Percentiles rank a stretch among this genome's conserved stretches.
phyloP scores from a whole-genome alignment of 2,113 vertebrate species.

The Casuarius casuarius region DNA sequence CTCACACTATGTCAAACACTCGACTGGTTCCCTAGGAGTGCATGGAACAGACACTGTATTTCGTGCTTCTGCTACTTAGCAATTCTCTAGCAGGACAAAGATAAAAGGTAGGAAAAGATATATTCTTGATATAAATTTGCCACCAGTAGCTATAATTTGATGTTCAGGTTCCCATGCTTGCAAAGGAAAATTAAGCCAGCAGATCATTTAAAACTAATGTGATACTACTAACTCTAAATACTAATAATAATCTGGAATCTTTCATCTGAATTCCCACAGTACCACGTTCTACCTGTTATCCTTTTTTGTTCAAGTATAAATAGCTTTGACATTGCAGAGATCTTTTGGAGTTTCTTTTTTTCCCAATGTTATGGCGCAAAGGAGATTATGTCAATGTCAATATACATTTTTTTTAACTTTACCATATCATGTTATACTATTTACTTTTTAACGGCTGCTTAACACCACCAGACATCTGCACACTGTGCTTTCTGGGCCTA shows the following conservation, averaged over 20 bases:
- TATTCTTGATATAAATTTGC: too few species aligned
- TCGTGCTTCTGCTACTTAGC: background rate
- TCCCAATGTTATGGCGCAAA: background rate
- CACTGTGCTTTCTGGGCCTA: background rate
- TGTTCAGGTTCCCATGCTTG: background rate
- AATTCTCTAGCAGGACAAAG: background rate
- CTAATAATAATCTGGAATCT: background rate
- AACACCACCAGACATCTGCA: background rate
- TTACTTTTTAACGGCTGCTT: background rate
- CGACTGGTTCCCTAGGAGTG: background rate
- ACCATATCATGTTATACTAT: background rate
- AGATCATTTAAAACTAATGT: background rate
- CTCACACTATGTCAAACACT: background rate
- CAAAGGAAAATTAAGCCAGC: background rate
- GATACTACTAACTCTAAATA: background rate
- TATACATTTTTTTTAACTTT: background rate
- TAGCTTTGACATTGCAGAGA: background rate
- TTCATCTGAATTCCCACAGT: background rate
- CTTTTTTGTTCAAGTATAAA: background rate
- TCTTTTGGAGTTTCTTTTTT: background rate
- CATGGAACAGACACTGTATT: background rate
- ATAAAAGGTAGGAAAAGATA: background rate
- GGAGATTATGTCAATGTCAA: background rate
- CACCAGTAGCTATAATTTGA: background rate
- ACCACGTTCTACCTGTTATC: background rate